Conservation (phyloP, 1,140 invertebrate genomes). For the Aphelenchoides besseyi region DNA sequence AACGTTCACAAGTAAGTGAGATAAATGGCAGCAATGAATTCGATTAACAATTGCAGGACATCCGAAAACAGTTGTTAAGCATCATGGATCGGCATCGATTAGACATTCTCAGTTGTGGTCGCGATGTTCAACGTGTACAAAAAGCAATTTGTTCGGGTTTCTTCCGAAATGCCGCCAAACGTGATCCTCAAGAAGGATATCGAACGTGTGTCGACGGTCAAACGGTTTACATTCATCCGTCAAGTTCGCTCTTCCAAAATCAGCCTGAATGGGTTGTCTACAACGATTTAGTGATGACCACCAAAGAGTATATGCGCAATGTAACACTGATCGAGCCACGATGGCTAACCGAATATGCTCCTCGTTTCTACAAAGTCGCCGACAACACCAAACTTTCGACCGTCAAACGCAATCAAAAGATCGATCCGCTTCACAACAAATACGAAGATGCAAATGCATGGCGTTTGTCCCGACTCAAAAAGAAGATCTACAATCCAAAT, state of each 20-base stretch:
- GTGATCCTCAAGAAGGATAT: constrained; percentile 98
- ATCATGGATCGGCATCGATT: constrained; percentile 76
- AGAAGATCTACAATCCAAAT: too few relatives aligned
- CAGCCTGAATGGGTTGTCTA: constrained; percentile 99
- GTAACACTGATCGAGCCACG: constrained; percentile 93
- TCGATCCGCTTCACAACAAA: constrained; percentile 97
- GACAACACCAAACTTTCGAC: constrained; percentile 97
- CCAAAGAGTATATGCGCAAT: constrained; percentile 99
- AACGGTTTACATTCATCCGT: constrained; percentile 98
- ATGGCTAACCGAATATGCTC: constrained; percentile 98
- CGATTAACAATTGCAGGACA: constrained; percentile 72
- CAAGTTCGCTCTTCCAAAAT: constrained; percentile 90
- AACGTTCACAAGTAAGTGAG: constrained; percentile 73
- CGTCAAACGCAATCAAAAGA: constrained; percentile 96
- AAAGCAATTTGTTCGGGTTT: constrained; percentile 98
- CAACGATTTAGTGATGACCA: constrained; percentile 91
- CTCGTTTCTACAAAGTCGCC: constrained; percentile 98
- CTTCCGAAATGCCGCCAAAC: constrained; percentile 96
- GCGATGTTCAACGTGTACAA: constrained; percentile 89
- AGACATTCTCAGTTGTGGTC: constrained; percentile 91
- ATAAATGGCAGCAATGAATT: too few relatives aligned
- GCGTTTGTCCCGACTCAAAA: constrained; percentile 89
- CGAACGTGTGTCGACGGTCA: constrained; percentile 93
- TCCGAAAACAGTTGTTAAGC: constrained; percentile 88
- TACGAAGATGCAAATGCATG: constrained; percentile 98